A percentile compares a stretch with the other conserved stretches of the same genome.
Conservation (phyloP, 2,797 vertebrate species). For the Nasua narica region DNA sequence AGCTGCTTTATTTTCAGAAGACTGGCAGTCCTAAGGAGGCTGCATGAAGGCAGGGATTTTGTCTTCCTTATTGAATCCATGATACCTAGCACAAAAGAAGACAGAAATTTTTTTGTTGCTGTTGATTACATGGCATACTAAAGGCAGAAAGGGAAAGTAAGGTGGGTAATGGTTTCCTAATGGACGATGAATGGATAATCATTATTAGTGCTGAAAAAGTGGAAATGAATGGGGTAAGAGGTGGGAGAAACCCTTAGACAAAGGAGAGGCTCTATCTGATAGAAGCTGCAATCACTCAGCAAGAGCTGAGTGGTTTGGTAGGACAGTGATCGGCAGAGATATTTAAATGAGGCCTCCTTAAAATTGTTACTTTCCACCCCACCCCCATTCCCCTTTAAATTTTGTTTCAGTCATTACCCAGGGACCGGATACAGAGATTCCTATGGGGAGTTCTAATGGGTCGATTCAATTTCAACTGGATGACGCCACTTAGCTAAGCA, state of each 20-base stretch:
- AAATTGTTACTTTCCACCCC: constrained; percentile 55
- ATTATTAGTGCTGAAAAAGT: constrained; percentile 33
- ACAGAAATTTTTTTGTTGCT: background rate
- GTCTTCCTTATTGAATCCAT: background rate
- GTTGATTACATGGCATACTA: constrained; percentile 17
- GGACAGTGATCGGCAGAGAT: constrained; percentile 43
- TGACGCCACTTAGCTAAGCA: constrained; percentile 90
- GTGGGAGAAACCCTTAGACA: constrained; percentile 49
- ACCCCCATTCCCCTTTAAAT: constrained; percentile 68
- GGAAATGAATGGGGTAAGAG: constrained; percentile 30
- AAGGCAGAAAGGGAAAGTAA: constrained; percentile 37
- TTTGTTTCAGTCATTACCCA: constrained; percentile 81
- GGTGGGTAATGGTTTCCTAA: constrained; percentile 40
- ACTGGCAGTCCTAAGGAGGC: background rate
- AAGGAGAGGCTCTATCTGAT: constrained; percentile 46
- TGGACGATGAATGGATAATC: constrained; percentile 57
- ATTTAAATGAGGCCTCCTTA: constrained; percentile 71
- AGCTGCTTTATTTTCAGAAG: constrained; percentile 60
- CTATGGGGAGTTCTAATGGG: constrained; percentile 87
- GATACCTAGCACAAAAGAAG: constrained; percentile 48
- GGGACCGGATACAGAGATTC: constrained; percentile 88
- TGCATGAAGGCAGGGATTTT: constrained; percentile 31
- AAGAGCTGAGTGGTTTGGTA: constrained; percentile 22
- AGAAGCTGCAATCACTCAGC: constrained; percentile 43
- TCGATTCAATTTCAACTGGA: constrained; percentile 89